These are phyloP conservation scores for Corvus cornix DNA, from an alignment of 2,113 vertebrate species.

Conservation along the genomic window DNA sequence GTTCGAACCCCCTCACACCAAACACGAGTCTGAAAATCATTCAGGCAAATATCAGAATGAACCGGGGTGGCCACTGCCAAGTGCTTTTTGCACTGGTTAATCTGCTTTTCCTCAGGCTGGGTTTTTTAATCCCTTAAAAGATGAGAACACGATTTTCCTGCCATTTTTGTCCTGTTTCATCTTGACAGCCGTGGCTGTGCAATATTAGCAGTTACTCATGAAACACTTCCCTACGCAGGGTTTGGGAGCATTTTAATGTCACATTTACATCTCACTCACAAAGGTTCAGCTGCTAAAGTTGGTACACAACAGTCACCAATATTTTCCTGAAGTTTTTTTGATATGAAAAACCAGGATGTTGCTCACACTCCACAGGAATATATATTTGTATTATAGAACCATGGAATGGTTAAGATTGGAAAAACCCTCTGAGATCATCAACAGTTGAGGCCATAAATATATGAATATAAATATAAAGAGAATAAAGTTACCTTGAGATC, in stretches of 20 bases:
- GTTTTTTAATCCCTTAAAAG: neutral
- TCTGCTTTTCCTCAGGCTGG: neutral
- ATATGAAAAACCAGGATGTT: neutral
- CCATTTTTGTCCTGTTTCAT: neutral
- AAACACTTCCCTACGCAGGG: neutral
- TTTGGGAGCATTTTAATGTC: neutral
- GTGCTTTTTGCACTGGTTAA: neutral
- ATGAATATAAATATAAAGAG: too few relatives aligned
- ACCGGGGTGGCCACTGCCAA: neutral
- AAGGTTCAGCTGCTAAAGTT: neutral
- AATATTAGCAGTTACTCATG: neutral
- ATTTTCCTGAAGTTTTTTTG: neutral
- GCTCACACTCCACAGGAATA: neutral
- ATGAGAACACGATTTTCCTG: neutral
- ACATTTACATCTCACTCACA: neutral
- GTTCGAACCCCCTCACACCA: neutral
- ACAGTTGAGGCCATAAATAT: neutral
- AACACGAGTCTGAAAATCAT: neutral
- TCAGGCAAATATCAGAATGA: neutral
- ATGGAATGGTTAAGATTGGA: too few relatives aligned
- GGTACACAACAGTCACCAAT: neutral
- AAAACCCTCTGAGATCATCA: neutral
- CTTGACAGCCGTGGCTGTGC: neutral
- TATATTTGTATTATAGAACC: neutral
- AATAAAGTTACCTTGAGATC: neutral